Percentiles rank a stretch among this genome's conserved stretches.
Evolutionary conservation across 2,888 invertebrate species (phyloP).

Genomic region (Pegoplata infirma): DNA sequence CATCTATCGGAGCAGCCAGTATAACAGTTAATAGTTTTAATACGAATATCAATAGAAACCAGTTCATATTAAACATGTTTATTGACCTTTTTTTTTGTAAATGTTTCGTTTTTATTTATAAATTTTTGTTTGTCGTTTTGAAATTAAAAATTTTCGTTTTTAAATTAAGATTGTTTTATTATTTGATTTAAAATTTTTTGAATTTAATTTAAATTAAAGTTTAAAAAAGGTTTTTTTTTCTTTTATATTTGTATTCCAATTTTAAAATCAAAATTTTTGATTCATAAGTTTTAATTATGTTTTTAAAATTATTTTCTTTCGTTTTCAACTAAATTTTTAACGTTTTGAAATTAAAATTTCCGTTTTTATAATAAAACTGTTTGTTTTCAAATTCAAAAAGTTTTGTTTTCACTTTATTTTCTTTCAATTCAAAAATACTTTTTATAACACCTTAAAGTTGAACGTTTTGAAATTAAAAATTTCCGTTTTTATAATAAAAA

Average conservation of each 20-base stretch:
- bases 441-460: too few species aligned
- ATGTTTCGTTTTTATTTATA: neutral
- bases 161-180: too few species aligned
- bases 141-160: neutral
- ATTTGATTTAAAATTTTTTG: neutral
- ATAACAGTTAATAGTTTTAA: neutral
- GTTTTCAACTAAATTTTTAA: too few species aligned
- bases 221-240: neutral
- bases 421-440: too few species aligned
- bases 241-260: neutral
- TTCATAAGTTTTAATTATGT: constrained; percentile 1
- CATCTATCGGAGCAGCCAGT: constrained; percentile 38
- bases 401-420: too few species aligned
- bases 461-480: too few species aligned
- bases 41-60: constrained; percentile 20
- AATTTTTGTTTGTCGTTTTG: too few species aligned
- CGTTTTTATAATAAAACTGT: too few species aligned
- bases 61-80: constrained; percentile 29
- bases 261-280: neutral
- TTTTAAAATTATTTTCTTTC: neutral
- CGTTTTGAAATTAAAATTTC: too few species aligned
- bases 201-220: neutral
- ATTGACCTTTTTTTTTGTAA: neutral
- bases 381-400: too few species aligned
- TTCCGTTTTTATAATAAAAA: too few species aligned